Percentiles rank a stretch among this genome's conserved stretches.
phyloP scores from a whole-genome alignment of 2,888 invertebrate species.

The Steinernema scapterisci region DNA sequence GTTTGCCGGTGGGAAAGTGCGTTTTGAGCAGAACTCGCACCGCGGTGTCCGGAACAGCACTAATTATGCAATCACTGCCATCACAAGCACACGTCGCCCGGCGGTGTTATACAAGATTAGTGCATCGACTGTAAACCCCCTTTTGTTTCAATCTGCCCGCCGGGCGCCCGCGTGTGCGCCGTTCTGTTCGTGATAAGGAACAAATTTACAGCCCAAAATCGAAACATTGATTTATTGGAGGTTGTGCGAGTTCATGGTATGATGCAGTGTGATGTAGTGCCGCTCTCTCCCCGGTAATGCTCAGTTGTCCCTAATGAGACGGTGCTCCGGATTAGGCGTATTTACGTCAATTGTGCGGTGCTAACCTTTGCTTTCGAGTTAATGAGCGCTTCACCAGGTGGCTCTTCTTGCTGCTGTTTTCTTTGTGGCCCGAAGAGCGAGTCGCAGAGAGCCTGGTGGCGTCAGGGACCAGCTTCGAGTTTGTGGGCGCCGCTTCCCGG shows the following conservation, averaged over 20 bases:
- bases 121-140: slow-evolving; percentile 31
- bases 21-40: too few relatives aligned
- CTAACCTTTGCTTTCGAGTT: neutral
- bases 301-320: too few relatives aligned
- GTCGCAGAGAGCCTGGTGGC: too few relatives aligned
- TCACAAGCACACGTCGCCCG: neutral
- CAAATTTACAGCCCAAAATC: slow-evolving; percentile 19
- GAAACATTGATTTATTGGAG: slow-evolving; percentile 24
- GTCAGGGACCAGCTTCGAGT: too few relatives aligned
- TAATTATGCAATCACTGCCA: slow-evolving; percentile 23
- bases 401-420: neutral
- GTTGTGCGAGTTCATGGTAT: neutral
- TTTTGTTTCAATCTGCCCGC: slow-evolving; percentile 29
- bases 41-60: slow-evolving; percentile 6
- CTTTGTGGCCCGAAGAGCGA: too few relatives aligned
- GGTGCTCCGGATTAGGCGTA: too few relatives aligned
- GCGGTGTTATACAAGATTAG: slow-evolving; percentile 21
- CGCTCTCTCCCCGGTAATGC: neutral
- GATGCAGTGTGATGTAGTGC: neutral
- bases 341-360: neutral
- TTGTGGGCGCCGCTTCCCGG: too few relatives aligned
- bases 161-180: slow-evolving; percentile 20
- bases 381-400: slow-evolving; percentile 2
- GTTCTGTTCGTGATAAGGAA: slow-evolving; percentile 24
- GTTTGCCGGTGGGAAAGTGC: too few relatives aligned